These are phyloP conservation scores for Strigamia crassipes DNA, from an alignment of 2,888 invertebrate species.

Conservation along the genomic window DNA sequence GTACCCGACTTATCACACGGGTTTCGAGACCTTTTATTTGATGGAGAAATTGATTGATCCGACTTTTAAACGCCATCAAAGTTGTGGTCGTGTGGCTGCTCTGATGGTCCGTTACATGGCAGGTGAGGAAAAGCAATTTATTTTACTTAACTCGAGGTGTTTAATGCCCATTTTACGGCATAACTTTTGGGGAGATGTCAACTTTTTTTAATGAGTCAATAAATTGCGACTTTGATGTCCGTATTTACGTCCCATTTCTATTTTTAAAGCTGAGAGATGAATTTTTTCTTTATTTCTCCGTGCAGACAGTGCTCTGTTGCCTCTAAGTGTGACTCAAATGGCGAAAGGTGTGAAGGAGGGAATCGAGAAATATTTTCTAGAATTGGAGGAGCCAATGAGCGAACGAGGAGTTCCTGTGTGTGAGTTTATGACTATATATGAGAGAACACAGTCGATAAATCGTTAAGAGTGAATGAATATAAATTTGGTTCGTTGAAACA, in stretches of 20 bases:
- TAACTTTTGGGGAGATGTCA: not conserved
- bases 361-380: not conserved
- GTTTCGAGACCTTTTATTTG: constrained; percentile 58
- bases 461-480: not conserved
- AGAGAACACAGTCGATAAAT: not conserved
- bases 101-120: constrained; percentile 46
- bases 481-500: not conserved
- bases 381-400: not conserved
- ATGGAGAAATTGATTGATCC: constrained; percentile 57
- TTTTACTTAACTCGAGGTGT: not conserved
- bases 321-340: constrained; percentile 13
- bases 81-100: constrained; percentile 50
- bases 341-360: constrained; percentile 31
- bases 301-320: constrained; percentile 15
- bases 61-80: constrained; percentile 54
- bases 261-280: not conserved
- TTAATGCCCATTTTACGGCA: not conserved
- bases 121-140: constrained; percentile 45
- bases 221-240: not conserved
- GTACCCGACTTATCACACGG: constrained; percentile 58
- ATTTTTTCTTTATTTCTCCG: not conserved
- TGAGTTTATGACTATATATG: constrained; percentile 11
- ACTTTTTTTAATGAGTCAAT: constrained; percentile 2
- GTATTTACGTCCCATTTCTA: not conserved
- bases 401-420: not conserved